phyloP scores from a whole-genome alignment of 2,888 invertebrate species.

The Labia minor region DNA sequence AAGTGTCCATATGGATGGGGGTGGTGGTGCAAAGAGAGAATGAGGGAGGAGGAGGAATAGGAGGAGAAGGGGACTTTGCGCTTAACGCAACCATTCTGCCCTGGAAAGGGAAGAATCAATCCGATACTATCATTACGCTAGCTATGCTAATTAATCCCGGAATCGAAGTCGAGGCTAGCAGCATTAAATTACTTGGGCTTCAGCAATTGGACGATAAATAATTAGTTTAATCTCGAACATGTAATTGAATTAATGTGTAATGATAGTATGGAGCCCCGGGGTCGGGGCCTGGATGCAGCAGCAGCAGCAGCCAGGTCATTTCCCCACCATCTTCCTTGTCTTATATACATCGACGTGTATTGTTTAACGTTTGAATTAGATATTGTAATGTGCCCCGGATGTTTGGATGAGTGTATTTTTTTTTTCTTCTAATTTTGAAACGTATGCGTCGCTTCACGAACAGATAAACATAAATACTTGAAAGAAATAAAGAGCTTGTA shows the following conservation, averaged over 20 bases:
- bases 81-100: conserved; percentile 13
- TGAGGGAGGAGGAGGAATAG: neutral
- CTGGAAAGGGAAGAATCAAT: conserved; percentile 13
- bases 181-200: conserved; percentile 13
- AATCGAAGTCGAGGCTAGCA: conserved; percentile 13
- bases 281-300: neutral
- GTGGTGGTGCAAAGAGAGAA: neutral
- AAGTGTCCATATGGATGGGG: conserved; percentile 13
- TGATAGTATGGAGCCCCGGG: conserved; percentile 5
- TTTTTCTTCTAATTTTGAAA: conserved; percentile 24
- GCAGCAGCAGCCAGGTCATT: neutral
- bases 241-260: conserved; percentile 13
- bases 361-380: conserved; percentile 22
- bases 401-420: conserved; percentile 25
- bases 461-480: conserved; percentile 26
- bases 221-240: conserved; percentile 13
- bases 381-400: conserved; percentile 25
- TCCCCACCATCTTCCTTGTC: neutral
- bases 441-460: conserved; percentile 25
- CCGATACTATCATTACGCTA: conserved; percentile 8
- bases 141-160: conserved; percentile 13
- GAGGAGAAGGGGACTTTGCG: neutral
- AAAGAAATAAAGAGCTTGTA: conserved; percentile 25
- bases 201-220: conserved; percentile 13
- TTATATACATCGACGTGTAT: conserved; percentile 5